Evolutionary conservation across 1,140 invertebrate genomes (phyloP).

Genomic region (Vanessa atalanta): DNA sequence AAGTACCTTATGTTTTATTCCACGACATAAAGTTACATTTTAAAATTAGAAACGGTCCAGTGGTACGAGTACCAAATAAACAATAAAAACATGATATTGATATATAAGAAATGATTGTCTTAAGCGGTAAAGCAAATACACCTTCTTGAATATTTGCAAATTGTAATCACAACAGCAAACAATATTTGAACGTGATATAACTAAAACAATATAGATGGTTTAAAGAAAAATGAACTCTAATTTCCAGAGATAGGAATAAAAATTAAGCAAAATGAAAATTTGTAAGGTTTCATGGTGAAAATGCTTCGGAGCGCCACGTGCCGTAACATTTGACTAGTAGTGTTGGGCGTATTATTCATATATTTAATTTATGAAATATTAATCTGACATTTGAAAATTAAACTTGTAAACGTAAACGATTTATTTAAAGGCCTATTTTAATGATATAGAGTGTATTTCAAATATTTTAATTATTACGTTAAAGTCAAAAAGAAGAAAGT

Average conservation of each 20-base stretch:
- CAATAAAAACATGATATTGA: constrained; percentile 7
- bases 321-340: constrained; percentile 24
- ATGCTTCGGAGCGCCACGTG: constrained; percentile 35
- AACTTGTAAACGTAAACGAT: no score
- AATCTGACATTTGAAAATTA: no score
- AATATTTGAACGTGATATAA: constrained; percentile 62
- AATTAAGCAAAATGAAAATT: constrained; percentile 15
- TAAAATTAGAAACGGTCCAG: no score
- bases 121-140: constrained; percentile 32
- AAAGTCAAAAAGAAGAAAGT: no score
- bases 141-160: constrained; percentile 26
- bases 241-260: constrained; percentile 25
- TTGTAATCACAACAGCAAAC: constrained; percentile 57
- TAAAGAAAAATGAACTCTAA: constrained; percentile 35
- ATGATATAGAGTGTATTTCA: background rate
- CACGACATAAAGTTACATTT: no score
- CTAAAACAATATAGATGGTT: constrained; percentile 29
- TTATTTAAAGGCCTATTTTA: background rate
- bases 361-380: background rate
- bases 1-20: no score
- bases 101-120: background rate
- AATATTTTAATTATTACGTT: no score
- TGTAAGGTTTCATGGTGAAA: constrained; percentile 33
- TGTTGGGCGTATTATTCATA: constrained; percentile 10
- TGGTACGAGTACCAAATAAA: background rate